Evolutionary conservation across 2,888 invertebrate genomes (phyloP), one percentile per base, ranked within the genome.

Genomic region (Phengaris arion): DNA sequence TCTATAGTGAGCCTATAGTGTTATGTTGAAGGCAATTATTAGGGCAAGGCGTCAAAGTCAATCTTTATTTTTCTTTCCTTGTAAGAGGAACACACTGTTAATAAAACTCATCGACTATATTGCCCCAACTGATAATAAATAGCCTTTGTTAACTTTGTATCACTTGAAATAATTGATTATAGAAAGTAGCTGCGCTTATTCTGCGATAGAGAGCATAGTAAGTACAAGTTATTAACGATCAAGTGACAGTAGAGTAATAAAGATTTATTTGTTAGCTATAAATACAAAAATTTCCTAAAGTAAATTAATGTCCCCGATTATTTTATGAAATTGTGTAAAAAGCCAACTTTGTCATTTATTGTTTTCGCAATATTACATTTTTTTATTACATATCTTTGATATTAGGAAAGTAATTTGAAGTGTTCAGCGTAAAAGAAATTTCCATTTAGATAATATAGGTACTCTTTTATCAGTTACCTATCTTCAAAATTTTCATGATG

Each of bases 351-450:
- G 51, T 13, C 48, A n/a, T 35, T 64, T 13, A 10, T 52, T 45
- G 15, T 51, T 51, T 70, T 22, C 35, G 22, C 35, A 8, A 52
- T 72, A 52, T 52, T 35, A 72, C 13, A 52, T 12, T 12, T 22
- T 22, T 54, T 72, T 72, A 72, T 72, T 51, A 35, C 51, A 72
- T 69, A 51, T 22, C 69, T 51, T 69, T 69, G 48, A 69, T 72
- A 35, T 72, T 35, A 52, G 54, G 0, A 69, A 69, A 48, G 69
- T 69, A 69, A 69, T 69, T 72, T 72, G 54, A 35, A 45, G 12
- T 45, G 46, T 68, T 68, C 45, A 54, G 12, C 52, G 22, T 72
- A 35, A 54, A 35, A 54, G 52, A 52, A 22, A 54, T 54, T 72
- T 52, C 54, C 72, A 72, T 72, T 72, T 45, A 35, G 22, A 10